phyloP scores from a whole-genome alignment of 2,797 vertebrate species.

The Prunella strophiata region DNA sequence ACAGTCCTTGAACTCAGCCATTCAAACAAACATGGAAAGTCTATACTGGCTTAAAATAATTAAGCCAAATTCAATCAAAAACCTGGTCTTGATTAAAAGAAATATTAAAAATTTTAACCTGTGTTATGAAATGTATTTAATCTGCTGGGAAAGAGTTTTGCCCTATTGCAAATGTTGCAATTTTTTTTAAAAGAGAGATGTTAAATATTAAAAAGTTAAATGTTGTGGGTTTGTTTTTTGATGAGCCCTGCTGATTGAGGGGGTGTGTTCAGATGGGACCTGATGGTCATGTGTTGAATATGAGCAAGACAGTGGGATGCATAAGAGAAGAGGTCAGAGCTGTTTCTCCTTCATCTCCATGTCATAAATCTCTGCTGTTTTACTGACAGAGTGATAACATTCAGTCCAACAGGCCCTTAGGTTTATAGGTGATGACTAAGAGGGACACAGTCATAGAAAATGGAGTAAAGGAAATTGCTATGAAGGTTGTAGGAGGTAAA shows the following conservation, averaged over 20 bases:
- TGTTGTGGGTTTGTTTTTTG: background rate
- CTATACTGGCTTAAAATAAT: background rate
- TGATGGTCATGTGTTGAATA: background rate
- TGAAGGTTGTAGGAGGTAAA: background rate
- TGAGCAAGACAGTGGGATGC: background rate
- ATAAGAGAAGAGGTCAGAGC: background rate
- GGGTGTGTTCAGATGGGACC: background rate
- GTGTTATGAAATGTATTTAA: background rate
- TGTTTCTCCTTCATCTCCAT: background rate
- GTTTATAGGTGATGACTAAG: background rate
- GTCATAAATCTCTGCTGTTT: background rate
- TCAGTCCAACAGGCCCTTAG: background rate
- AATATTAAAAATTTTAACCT: background rate
- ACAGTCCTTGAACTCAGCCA: background rate
- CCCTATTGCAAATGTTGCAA: background rate
- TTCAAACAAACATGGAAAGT: background rate
- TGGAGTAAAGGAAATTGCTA: fast-evolving
- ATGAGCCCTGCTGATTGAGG: background rate
- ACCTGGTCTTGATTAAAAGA: background rate
- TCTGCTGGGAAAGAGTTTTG: background rate
- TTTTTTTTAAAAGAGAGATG: background rate
- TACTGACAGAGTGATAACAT: background rate
- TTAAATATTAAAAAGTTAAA: background rate
- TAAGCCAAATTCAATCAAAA: background rate
- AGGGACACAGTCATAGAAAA: background rate